Conservation (phyloP, 2,888 invertebrate genomes). For the Mechanitis mazaeus region DNA sequence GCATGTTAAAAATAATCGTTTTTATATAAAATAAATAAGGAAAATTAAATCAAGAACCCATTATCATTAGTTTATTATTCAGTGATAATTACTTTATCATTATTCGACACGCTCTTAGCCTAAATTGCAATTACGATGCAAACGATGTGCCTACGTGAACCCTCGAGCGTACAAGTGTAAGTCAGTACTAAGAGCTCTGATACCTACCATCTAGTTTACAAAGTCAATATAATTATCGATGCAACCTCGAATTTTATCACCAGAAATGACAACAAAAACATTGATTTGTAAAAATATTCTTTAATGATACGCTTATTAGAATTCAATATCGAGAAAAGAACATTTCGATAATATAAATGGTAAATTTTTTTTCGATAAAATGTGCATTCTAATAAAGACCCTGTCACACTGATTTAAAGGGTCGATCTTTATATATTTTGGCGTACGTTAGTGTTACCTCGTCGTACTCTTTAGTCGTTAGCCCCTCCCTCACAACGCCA, state of each 20-base stretch:
- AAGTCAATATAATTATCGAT: slow-evolving; percentile 35
- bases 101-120: slow-evolving; percentile 44
- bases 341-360: background rate
- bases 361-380: background rate
- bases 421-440: slow-evolving; percentile 9
- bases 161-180: slow-evolving; percentile 34
- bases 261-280: slow-evolving; percentile 20
- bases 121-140: slow-evolving; percentile 42
- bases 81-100: slow-evolving; percentile 33
- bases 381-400: slow-evolving; percentile 2
- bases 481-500: slow-evolving; percentile 38
- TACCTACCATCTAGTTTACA: slow-evolving; percentile 5
- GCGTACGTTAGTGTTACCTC: slow-evolving; percentile 8
- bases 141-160: slow-evolving; percentile 46
- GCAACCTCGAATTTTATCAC: slow-evolving; percentile 29
- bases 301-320: background rate
- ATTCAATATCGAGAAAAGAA: background rate
- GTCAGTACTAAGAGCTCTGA: background rate
- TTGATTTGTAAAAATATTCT: slow-evolving; percentile 3
- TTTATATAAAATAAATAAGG: slow-evolving; percentile 31
- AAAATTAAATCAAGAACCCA: slow-evolving; percentile 28
- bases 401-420: slow-evolving; percentile 4
- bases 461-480: slow-evolving; percentile 30
- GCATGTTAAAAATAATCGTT: background rate
- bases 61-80: slow-evolving; percentile 33